phyloP scores from a whole-genome alignment of 2,888 invertebrate species.

The Athrips mouffetella region DNA sequence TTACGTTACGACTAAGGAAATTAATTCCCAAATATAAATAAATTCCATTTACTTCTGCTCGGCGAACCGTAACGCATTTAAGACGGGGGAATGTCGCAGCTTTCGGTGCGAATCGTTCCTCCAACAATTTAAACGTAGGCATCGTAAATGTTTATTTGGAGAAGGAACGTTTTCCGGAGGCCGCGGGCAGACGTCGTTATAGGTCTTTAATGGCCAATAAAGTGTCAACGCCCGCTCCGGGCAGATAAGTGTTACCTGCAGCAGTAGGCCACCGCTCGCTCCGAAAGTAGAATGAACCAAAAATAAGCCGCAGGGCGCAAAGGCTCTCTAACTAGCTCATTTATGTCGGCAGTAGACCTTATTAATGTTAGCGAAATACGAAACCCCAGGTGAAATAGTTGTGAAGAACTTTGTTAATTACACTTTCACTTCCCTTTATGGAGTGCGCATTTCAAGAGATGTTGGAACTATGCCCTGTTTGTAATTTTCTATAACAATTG shows the following conservation, averaged over 20 bases:
- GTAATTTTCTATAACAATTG: no score
- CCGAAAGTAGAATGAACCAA: conserved; percentile 12
- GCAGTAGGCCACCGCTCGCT: conserved; percentile 27
- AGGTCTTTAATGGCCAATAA: conserved; percentile 73
- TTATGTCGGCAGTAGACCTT: conserved; percentile 3
- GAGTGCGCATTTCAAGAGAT: no score
- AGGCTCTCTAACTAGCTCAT: background rate
- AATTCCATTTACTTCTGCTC: conserved; percentile 71
- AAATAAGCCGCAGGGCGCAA: conserved; percentile 10
- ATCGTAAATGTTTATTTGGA: conserved; percentile 74
- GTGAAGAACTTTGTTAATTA: no score
- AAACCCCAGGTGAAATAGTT: no score
- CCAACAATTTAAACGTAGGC: conserved; percentile 69
- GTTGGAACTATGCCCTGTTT: no score
- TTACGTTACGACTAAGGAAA: conserved; percentile 56
- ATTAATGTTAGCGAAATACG: no score
- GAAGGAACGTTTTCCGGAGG: conserved; percentile 50
- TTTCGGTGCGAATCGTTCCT: conserved; percentile 64
- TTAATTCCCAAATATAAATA: conserved; percentile 73
- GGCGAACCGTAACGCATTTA: conserved; percentile 66
- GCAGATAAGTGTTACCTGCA: conserved; percentile 63
- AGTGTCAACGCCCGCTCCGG: conserved; percentile 61
- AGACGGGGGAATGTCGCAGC: conserved; percentile 50
- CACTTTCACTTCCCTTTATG: no score
- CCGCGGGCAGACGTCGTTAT: conserved; percentile 65